Evolutionary conservation across 2,888 invertebrate species (phyloP).

Genomic region (Cephonodes hylas): DNA sequence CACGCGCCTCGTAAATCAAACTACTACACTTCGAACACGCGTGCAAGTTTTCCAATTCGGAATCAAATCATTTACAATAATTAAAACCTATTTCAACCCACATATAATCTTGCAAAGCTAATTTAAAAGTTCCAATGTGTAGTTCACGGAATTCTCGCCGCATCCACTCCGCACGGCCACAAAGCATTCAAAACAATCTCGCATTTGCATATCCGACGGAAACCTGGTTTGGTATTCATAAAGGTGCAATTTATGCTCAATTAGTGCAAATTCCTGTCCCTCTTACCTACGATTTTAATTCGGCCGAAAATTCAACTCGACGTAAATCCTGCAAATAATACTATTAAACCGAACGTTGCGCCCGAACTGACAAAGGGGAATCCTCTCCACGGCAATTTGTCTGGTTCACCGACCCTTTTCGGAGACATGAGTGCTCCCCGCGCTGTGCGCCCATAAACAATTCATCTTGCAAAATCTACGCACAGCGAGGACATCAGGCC

Average conservation of each 20-base stretch:
- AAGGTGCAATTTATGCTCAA: constrained; percentile 49
- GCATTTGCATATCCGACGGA: constrained; percentile 45
- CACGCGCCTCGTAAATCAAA: constrained; percentile 46
- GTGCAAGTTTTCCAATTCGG: neutral
- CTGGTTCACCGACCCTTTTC: constrained; percentile 64
- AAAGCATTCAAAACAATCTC: constrained; percentile 42
- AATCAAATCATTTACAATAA: neutral
- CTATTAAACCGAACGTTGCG: constrained; percentile 54
- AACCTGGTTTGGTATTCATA: constrained; percentile 45
- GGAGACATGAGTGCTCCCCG: constrained; percentile 41
- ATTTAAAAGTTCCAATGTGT: neutral
- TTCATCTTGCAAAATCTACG: constrained; percentile 57
- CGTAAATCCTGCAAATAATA: constrained; percentile 60
- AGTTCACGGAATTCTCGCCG: constrained; percentile 42
- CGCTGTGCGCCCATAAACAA: constrained; percentile 52
- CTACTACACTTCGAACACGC: constrained; percentile 27
- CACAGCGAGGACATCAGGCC: constrained; percentile 41
- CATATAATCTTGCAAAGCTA: neutral
- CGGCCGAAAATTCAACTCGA: constrained; percentile 43
- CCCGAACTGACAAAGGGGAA: constrained; percentile 52
- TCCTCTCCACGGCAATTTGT: constrained; percentile 59
- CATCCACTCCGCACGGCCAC: constrained; percentile 33
- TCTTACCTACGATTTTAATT: constrained; percentile 47
- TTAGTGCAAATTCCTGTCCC: constrained; percentile 43
- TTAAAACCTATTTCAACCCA: neutral